These are phyloP conservation scores for Bombus sylvicola DNA, from an alignment of 1,140 invertebrate genomes.

Conservation along the genomic window DNA sequence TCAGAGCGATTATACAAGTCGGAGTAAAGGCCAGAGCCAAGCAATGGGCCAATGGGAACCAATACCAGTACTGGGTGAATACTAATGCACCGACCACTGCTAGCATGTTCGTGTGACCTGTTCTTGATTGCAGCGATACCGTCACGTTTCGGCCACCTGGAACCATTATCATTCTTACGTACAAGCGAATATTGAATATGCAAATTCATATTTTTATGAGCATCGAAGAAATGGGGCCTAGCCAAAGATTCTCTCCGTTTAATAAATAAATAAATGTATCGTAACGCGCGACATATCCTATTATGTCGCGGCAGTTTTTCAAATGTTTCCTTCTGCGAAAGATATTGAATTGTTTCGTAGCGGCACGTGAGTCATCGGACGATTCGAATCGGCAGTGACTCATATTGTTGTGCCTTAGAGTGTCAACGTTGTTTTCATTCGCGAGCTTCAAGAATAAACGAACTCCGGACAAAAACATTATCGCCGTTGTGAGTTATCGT, in stretches of 20 bases:
- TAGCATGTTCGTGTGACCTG: conserved; percentile 98
- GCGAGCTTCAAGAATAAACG: too few species aligned
- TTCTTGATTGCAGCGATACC: conserved; percentile 96
- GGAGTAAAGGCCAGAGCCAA: conserved; percentile 98
- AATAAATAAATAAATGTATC: too few species aligned
- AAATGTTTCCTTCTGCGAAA: too few species aligned
- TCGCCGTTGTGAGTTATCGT: too few species aligned
- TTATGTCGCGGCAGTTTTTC: too few species aligned
- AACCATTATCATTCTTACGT: conserved; percentile 31
- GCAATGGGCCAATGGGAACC: conserved; percentile 99
- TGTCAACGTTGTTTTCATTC: too few species aligned
- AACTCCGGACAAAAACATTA: too few species aligned
- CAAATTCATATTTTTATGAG: background rate
- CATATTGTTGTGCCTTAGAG: too few species aligned
- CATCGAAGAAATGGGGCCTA: background rate
- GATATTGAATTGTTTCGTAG: too few species aligned
- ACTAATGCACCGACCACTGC: conserved; percentile 99
- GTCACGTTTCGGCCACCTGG: conserved; percentile 98
- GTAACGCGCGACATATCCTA: too few species aligned
- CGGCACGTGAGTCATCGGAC: too few species aligned
- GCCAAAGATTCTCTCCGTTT: background rate
- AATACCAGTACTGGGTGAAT: conserved; percentile 99
- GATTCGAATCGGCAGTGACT: too few species aligned
- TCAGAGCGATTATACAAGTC: conserved; percentile 97
- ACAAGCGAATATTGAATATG: background rate